These are phyloP conservation scores for Ranitomeya imitator DNA, from an alignment of 2,113 vertebrate genomes.

Conservation along the genomic window DNA sequence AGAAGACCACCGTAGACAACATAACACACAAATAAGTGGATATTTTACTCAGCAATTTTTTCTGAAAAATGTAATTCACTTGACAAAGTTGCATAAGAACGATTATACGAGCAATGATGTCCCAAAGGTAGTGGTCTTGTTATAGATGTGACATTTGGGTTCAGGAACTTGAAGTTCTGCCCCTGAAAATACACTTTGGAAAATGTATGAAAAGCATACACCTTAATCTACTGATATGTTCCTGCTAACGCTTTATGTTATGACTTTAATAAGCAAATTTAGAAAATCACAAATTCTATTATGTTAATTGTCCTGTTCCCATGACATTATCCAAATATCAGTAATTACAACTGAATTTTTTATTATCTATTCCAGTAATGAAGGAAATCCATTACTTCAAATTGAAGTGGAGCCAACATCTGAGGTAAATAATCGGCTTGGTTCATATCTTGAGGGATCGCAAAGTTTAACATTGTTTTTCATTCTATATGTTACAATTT, in stretches of 20 bases:
- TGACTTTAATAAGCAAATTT: not conserved
- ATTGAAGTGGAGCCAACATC: constrained; percentile 97
- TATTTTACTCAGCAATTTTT: too few species aligned
- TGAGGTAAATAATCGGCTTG: constrained; percentile 78
- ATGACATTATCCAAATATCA: constrained; percentile 29
- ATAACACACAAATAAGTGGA: too few species aligned
- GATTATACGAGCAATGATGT: not conserved
- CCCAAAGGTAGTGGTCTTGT: not conserved
- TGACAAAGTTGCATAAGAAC: too few species aligned
- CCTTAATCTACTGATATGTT: not conserved
- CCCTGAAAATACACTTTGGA: not conserved
- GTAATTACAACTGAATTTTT: constrained; percentile 26
- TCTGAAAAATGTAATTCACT: too few species aligned
- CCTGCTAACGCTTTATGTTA: not conserved
- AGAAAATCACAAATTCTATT: not conserved
- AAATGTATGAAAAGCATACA: not conserved
- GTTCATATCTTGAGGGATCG: not conserved
- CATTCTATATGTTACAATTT: not conserved
- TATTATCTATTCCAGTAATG: constrained; percentile 59
- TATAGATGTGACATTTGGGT: not conserved
- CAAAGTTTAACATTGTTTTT: not conserved
- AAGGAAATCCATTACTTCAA: constrained; percentile 94
- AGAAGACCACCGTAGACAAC: too few species aligned
- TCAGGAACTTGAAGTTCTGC: not conserved
- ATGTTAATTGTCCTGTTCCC: not conserved